These are phyloP conservation scores for Scopus umbretta DNA, from an alignment of 2,113 vertebrate genomes.

Conservation along the genomic window DNA sequence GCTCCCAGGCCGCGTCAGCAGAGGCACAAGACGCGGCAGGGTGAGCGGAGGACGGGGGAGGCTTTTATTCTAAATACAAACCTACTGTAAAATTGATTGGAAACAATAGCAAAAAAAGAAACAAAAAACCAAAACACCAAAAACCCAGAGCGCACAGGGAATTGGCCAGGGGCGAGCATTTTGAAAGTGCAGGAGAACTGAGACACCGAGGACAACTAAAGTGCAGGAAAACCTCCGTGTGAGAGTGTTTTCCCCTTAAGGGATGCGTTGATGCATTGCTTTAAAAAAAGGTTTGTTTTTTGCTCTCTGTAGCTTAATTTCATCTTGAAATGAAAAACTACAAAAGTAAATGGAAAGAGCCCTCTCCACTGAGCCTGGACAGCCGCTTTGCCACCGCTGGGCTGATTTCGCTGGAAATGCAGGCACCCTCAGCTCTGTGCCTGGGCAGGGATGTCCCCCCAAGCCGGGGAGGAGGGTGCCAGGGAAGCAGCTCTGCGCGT, in stretches of 20 bases:
- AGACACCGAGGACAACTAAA: background rate
- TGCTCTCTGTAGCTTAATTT: slow-evolving; percentile 51
- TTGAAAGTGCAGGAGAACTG: background rate
- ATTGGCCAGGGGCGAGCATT: background rate
- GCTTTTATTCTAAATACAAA: background rate
- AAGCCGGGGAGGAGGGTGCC: too few species aligned
- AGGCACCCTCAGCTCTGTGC: background rate
- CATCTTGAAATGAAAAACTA: slow-evolving; percentile 48
- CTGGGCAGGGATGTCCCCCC: background rate
- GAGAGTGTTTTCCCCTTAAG: slow-evolving; percentile 36
- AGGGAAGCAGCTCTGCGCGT: background rate
- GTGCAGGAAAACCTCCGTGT: slow-evolving; percentile 17
- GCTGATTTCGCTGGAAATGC: background rate
- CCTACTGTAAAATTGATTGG: background rate
- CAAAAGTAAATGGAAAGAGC: slow-evolving; percentile 30
- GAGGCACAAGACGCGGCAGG: fast-evolving
- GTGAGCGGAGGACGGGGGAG: background rate
- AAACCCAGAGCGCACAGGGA: background rate
- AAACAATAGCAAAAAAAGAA: background rate
- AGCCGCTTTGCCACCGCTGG: background rate
- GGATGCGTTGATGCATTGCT: slow-evolving; percentile 33
- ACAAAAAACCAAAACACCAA: background rate
- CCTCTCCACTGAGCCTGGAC: background rate
- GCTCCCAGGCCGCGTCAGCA: background rate
- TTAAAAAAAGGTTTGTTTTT: background rate